phyloP scores from a whole-genome alignment of 2,113 vertebrate species.

The Sciurus niger region DNA sequence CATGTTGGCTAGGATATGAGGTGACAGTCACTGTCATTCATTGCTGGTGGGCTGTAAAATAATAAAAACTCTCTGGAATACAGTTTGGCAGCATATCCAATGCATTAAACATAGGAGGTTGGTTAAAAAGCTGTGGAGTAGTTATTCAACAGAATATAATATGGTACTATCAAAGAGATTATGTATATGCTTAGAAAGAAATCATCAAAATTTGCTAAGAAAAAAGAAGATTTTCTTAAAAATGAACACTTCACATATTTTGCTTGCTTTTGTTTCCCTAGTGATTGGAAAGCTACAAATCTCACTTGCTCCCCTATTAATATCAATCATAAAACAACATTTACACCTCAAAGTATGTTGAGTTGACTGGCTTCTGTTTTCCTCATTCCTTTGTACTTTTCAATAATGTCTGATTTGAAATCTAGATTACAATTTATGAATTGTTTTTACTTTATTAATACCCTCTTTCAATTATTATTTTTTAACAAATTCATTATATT shows the following conservation, averaged over 20 bases:
- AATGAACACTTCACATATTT: neutral
- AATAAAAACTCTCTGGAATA: neutral
- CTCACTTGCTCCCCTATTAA: neutral
- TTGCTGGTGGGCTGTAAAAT: neutral
- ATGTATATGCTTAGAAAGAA: neutral
- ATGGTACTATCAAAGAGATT: neutral
- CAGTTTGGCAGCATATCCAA: neutral
- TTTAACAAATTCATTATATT: neutral
- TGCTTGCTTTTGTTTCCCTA: neutral
- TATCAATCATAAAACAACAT: neutral
- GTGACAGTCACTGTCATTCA: neutral
- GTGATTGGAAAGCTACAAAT: neutral
- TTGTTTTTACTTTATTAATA: neutral
- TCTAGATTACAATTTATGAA: neutral
- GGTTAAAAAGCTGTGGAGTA: neutral
- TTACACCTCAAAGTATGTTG: neutral
- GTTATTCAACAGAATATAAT: neutral
- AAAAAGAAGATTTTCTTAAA: neutral
- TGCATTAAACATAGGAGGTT: neutral
- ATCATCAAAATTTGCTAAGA: neutral
- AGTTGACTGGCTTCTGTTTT: neutral
- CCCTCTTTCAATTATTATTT: neutral
- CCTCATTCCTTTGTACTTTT: neutral
- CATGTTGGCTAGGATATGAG: neutral
- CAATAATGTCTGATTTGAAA: neutral